Percentiles rank a stretch among this genome's conserved stretches.
These are phyloP conservation scores for Pterois miles DNA, from an alignment of 2,797 vertebrate species.

Conservation along the genomic window DNA sequence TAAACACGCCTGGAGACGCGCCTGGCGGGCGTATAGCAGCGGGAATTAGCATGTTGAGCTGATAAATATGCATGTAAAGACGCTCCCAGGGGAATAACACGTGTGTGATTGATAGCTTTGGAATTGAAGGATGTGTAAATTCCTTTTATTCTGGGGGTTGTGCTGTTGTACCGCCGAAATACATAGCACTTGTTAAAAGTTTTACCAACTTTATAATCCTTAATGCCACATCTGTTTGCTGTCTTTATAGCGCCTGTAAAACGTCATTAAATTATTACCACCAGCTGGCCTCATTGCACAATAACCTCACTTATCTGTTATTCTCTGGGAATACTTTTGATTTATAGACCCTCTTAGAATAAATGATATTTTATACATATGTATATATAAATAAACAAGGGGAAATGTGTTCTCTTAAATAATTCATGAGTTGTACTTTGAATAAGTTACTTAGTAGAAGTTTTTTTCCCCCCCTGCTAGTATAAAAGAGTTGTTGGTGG, in stretches of 20 bases:
- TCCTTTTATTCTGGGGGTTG: conserved; percentile 94
- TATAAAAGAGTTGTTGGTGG: conserved; percentile 37
- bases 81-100: conserved; percentile 99
- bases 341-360: conserved; percentile 89
- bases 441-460: conserved; percentile 74
- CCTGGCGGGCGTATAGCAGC: conserved; percentile 97
- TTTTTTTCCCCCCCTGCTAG: conserved; percentile 49
- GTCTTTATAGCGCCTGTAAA: conserved; percentile 92
- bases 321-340: conserved; percentile 86
- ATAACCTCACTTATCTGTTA: conserved; percentile 87
- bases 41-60: conserved; percentile 99
- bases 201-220: conserved; percentile 99
- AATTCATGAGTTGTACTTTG: conserved; percentile 84
- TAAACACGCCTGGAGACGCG: conserved; percentile 99
- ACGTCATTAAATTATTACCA: conserved; percentile 95
- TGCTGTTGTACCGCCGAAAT: conserved; percentile 93
- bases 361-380: conserved; percentile 90
- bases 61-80: conserved; percentile 99
- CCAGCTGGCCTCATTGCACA: conserved; percentile 87
- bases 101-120: conserved; percentile 99
- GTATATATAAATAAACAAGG: conserved; percentile 88
- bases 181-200: conserved; percentile 99
- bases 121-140: conserved; percentile 99
- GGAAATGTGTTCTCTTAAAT: conserved; percentile 83
- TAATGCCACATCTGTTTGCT: conserved; percentile 97